phyloP scores from a whole-genome alignment of 2,888 invertebrate species.

The Brachyptera putata region DNA sequence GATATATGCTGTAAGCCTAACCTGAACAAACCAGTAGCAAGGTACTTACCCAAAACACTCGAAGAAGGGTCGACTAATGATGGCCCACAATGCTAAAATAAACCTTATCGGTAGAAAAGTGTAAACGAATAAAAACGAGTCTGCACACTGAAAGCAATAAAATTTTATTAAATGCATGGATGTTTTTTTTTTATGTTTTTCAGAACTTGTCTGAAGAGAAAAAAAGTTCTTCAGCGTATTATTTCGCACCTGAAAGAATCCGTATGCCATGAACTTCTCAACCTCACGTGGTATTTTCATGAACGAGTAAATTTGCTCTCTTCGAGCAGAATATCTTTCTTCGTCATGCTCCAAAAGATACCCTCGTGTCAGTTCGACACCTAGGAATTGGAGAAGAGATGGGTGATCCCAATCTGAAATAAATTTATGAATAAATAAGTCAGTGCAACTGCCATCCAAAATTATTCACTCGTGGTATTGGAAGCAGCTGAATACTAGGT shows the following conservation, averaged over 20 bases:
- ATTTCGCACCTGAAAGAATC: conserved; percentile 85
- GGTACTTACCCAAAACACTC: conserved; percentile 65
- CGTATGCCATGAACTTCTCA: conserved; percentile 89
- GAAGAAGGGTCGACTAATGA: conserved; percentile 67
- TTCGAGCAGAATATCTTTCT: conserved; percentile 85
- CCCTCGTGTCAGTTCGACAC: conserved; percentile 84
- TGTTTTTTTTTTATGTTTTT: too few species aligned
- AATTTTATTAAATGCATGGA: too few species aligned
- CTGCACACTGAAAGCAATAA: conserved; percentile 68
- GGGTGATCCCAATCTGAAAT: conserved; percentile 29
- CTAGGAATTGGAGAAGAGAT: conserved; percentile 59
- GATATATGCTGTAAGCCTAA: neutral
- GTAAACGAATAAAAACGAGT: conserved; percentile 95
- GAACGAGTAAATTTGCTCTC: conserved; percentile 95
- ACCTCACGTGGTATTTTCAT: conserved; percentile 91
- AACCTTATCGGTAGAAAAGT: conserved; percentile 95
- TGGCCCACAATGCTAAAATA: conserved; percentile 77
- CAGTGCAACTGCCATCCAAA: too few species aligned
- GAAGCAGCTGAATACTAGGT: too few species aligned
- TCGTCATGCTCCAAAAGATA: conserved; percentile 94
- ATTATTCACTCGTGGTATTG: too few species aligned
- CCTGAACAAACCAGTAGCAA: neutral
- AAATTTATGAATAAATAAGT: too few species aligned
- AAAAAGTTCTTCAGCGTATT: too few species aligned
- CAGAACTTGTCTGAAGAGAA: too few species aligned